Conservation (phyloP, 2,113 vertebrate genomes). For the Neoarius graeffei region DNA sequence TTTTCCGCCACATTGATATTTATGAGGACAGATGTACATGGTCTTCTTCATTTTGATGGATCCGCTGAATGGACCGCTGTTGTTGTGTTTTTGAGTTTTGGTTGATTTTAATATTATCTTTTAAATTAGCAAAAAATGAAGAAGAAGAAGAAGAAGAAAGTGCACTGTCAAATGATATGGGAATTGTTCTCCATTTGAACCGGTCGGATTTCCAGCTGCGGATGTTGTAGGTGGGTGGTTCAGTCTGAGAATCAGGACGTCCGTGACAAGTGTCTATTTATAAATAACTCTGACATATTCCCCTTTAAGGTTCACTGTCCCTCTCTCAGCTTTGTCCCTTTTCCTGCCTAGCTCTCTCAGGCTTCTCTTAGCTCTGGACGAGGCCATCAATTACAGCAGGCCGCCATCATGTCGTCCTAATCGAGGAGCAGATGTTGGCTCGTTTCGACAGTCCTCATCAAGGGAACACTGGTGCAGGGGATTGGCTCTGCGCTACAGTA, state of each 20-base stretch:
- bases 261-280: conserved; percentile 75
- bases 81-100: background rate
- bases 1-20: conserved; percentile 52
- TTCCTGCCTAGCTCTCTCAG: conserved; percentile 45
- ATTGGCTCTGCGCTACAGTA: conserved; percentile 46
- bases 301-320: conserved; percentile 68
- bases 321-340: conserved; percentile 68
- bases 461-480: conserved; percentile 35
- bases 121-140: background rate
- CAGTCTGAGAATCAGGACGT: conserved; percentile 69
- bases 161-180: background rate
- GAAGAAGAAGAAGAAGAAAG: background rate
- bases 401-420: conserved; percentile 53
- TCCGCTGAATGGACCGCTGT: background rate
- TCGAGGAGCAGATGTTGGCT: conserved; percentile 56
- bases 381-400: conserved; percentile 54
- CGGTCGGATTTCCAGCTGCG: conserved; percentile 49
- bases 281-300: conserved; percentile 72
- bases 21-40: conserved; percentile 20
- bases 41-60: background rate
- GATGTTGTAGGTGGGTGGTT: conserved; percentile 69
- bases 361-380: conserved; percentile 21
- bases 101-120: conserved; percentile 61
- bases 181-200: background rate
- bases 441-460: conserved; percentile 45